These are phyloP conservation scores for Myotis pilosus DNA, from an alignment of 2,797 vertebrate genomes.

Conservation along the genomic window DNA sequence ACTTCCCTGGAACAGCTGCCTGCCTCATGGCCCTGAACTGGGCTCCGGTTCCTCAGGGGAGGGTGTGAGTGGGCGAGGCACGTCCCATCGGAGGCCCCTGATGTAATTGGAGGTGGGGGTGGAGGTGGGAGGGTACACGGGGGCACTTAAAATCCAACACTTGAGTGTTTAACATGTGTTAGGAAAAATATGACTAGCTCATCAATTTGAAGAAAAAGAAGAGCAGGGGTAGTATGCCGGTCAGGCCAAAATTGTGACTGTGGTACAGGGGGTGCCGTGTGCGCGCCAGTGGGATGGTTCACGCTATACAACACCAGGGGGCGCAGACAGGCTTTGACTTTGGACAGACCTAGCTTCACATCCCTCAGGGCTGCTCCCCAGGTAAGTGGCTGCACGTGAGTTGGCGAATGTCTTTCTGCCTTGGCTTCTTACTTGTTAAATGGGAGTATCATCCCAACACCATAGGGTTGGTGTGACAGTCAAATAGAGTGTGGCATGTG, in stretches of 20 bases:
- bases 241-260: background rate
- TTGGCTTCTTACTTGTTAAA: background rate
- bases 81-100: accelerated
- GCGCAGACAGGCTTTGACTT: background rate
- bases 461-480: background rate
- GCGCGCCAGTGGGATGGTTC: accelerated
- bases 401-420: background rate
- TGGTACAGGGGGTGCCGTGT: accelerated
- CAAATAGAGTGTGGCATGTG: background rate
- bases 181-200: background rate
- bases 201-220: background rate
- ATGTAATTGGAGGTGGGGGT: background rate
- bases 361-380: background rate
- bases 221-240: background rate
- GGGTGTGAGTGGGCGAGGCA: background rate
- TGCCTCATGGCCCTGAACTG: background rate
- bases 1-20: background rate
- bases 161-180: background rate
- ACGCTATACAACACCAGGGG: background rate
- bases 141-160: background rate
- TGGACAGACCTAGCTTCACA: background rate
- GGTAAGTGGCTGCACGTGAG: accelerated
- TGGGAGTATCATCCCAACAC: background rate
- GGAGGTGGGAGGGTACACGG: background rate
- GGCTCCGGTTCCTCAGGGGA: background rate